Evolutionary conservation across 2,113 vertebrate genomes (phyloP).

Genomic region (Patagioenas fasciata): DNA sequence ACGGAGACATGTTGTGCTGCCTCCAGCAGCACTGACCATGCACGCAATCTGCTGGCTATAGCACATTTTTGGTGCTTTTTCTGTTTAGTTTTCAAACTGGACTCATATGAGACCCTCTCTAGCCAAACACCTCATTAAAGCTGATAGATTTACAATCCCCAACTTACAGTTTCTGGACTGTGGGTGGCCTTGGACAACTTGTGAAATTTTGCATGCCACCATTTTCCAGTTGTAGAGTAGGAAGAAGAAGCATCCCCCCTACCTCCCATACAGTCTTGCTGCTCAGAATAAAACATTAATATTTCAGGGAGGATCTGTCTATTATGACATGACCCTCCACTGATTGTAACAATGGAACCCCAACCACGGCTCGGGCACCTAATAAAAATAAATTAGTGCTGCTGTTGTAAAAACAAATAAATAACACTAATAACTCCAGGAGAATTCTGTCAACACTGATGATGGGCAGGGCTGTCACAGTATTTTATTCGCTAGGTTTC

Average conservation of each 20-base stretch:
- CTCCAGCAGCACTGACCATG: background rate
- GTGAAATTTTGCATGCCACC: constrained; percentile 12
- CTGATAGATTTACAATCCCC: constrained; percentile 39
- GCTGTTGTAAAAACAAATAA: constrained; percentile 40
- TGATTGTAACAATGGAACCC: constrained; percentile 18
- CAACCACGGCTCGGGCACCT: background rate
- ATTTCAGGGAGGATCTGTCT: constrained; percentile 14
- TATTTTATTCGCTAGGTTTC: background rate
- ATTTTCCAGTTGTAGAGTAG: background rate
- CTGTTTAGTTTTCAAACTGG: constrained; percentile 21
- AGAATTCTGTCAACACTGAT: constrained; percentile 13
- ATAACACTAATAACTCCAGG: background rate
- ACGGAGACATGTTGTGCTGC: background rate
- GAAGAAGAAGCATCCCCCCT: background rate
- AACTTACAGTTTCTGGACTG: constrained; percentile 30
- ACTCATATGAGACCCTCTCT: background rate
- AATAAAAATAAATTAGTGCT: constrained; percentile 31
- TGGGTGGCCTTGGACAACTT: constrained; percentile 50
- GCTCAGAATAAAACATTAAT: background rate
- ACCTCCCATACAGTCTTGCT: background rate
- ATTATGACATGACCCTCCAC: background rate
- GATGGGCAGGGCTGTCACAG: background rate
- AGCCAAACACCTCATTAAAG: constrained; percentile 47
- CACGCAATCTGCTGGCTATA: background rate
- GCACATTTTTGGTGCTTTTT: background rate